Evolutionary conservation across 2,113 vertebrate genomes (phyloP), one percentile per base, ranked within the genome.

Genomic region (Melanocharis versteri): DNA sequence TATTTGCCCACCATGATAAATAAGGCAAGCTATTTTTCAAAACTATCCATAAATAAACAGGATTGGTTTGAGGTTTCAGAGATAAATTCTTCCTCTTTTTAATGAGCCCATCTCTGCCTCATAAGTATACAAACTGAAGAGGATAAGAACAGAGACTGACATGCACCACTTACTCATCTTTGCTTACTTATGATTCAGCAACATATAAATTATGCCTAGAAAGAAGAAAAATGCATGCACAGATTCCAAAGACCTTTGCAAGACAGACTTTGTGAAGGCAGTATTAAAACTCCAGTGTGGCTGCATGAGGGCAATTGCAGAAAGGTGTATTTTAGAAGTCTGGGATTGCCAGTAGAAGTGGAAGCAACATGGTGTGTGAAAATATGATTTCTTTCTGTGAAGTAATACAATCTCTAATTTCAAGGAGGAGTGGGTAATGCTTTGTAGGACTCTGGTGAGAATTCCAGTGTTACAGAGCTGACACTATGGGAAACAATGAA

Each of bases 21-120:
- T 95, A 90, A 90, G 65, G 51, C 79, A 84, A 90, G 79, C 26
- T 71, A 86, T 96, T 95, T 97, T 93, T 92, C 83, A 81, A 93
- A 90, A 78, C 69, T 78, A 78, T 53, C 72, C 80, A 73, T 94
- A 92, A 95, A 88, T 93, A 94, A 93, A 88, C 37, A 64, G 60
- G 39, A 81, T 87, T 83, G n/a, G 20, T 51, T 92, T 93, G 83
- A 90, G 64, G 83, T 83, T 93, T 85, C 76, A 60, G 83, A 84
- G 88, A 90, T 13, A 95, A 94, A 95, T 64, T 62, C 80, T 83
- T 83, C 72, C 60, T 62, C 76, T 39, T 90, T 87, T 89, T 89
- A 90, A 89, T 90, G 69, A 94, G 72, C 83, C 64, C 30, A 50
- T 51, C 31, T 44, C 75, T 83, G 39, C 85, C 78, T 77, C 57